Percentiles rank a stretch among this genome's conserved stretches.
phyloP scores from a whole-genome alignment of 2,888 invertebrate species.

The Thymelicus lineola region DNA sequence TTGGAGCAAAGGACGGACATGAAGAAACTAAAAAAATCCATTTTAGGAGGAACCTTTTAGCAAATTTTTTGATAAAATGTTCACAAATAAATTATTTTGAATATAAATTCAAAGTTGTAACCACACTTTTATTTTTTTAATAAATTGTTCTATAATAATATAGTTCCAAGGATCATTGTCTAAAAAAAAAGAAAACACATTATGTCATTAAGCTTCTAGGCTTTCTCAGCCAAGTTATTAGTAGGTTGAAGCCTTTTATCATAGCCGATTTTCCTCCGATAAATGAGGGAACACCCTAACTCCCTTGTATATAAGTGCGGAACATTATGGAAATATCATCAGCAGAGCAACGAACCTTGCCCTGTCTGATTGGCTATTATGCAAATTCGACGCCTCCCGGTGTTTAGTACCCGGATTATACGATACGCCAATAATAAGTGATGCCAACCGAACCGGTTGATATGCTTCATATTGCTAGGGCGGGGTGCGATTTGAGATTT shows the following conservation, averaged over 20 bases:
- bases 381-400: conserved; percentile 49
- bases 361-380: conserved; percentile 56
- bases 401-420: conserved; percentile 35
- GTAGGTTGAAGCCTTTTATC: background rate
- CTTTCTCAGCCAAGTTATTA: background rate
- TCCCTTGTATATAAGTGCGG: conserved; percentile 40
- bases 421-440: conserved; percentile 35
- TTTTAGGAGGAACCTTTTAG: too few relatives aligned
- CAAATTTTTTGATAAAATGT: too few relatives aligned
- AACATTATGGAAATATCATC: conserved; percentile 47
- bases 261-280: background rate
- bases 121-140: too few relatives aligned
- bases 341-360: conserved; percentile 45
- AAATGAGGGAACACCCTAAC: conserved; percentile 8
- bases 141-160: too few relatives aligned
- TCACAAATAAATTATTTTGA: too few relatives aligned
- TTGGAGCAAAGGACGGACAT: too few relatives aligned
- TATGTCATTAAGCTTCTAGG: too few relatives aligned
- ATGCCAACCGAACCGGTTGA: conserved; percentile 33
- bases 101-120: too few relatives aligned
- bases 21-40: too few relatives aligned
- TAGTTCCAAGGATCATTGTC: too few relatives aligned
- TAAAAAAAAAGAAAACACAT: too few relatives aligned
- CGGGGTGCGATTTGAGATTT: background rate
- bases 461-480: conserved; percentile 15